phyloP scores from a whole-genome alignment of 2,113 vertebrate genomes.

The Aix galericulata region DNA sequence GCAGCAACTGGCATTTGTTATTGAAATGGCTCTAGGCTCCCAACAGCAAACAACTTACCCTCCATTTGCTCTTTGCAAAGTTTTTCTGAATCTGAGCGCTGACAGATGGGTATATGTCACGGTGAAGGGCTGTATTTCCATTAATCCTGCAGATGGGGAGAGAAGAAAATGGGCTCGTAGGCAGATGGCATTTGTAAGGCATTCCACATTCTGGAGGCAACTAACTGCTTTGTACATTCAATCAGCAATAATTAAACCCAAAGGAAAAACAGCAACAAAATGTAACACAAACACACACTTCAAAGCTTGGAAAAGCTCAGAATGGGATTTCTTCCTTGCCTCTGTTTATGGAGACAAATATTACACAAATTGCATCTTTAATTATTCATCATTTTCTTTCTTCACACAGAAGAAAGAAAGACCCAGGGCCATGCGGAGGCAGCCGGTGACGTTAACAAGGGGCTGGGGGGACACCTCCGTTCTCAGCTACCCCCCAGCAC shows the following conservation, averaged over 20 bases:
- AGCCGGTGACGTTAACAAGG: not conserved
- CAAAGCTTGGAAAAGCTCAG: constrained; percentile 21
- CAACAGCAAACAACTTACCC: constrained; percentile 75
- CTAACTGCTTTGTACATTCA: constrained; percentile 56
- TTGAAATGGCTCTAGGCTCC: not conserved
- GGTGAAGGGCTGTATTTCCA: constrained; percentile 85
- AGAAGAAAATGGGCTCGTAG: constrained; percentile 35
- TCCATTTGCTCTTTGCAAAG: constrained; percentile 94
- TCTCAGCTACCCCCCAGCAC: not conserved
- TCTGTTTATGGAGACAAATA: constrained; percentile 33
- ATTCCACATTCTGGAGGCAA: constrained; percentile 44
- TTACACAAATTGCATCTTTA: constrained; percentile 21
- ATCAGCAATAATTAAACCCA: constrained; percentile 73
- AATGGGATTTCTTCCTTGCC: constrained; percentile 31
- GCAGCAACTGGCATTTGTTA: not conserved
- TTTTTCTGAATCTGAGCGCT: constrained; percentile 92
- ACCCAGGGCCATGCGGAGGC: not conserved
- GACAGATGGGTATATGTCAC: constrained; percentile 90
- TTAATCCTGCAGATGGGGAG: constrained; percentile 84
- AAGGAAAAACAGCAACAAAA: constrained; percentile 67
- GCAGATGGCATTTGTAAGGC: constrained; percentile 70
- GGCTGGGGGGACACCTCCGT: not conserved
- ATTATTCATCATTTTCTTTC: constrained; percentile 9
- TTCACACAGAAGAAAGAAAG: not conserved
- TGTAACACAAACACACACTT: constrained; percentile 58